Conservation (phyloP, 2,888 invertebrate species). For the Schizaphis graminum region DNA sequence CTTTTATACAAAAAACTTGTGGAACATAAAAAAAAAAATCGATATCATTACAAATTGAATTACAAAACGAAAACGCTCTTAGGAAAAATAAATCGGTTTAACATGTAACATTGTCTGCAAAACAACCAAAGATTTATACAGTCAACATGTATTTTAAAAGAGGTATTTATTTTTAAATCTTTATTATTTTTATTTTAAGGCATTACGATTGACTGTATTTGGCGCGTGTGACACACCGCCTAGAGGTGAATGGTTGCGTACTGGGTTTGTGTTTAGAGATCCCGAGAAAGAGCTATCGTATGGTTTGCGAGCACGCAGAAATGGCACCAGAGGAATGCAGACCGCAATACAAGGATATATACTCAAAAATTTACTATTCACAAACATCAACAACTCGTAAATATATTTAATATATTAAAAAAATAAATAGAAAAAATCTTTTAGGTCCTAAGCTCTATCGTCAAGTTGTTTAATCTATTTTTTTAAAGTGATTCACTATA, state of each 20-base stretch:
- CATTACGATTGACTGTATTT: constrained; percentile 77
- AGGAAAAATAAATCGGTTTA: too few species aligned
- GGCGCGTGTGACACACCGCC: constrained; percentile 79
- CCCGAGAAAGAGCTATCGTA: constrained; percentile 76
- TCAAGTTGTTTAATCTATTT: not conserved
- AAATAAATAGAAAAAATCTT: not conserved
- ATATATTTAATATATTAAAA: not conserved
- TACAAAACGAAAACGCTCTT: too few species aligned
- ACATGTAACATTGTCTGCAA: too few species aligned
- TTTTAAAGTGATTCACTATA: not conserved
- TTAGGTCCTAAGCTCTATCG: not conserved
- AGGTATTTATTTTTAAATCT: not conserved
- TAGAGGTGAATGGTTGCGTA: constrained; percentile 81
- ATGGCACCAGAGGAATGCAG: constrained; percentile 76
- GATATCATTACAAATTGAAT: too few species aligned
- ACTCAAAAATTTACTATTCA: constrained; percentile 79
- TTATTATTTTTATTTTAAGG: constrained; percentile 71
- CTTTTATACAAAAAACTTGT: too few species aligned
- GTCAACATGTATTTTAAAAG: not conserved
- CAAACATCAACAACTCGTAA: constrained; percentile 38
- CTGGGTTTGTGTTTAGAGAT: constrained; percentile 77
- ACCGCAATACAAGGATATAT: constrained; percentile 80
- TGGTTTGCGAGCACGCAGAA: constrained; percentile 78
- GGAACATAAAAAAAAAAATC: too few species aligned
- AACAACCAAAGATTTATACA: not conserved